A percentile compares a stretch with the other conserved stretches of the same genome.
phyloP scores from a whole-genome alignment of 2,113 vertebrate genomes.

The Aspiorhynchus laticeps region DNA sequence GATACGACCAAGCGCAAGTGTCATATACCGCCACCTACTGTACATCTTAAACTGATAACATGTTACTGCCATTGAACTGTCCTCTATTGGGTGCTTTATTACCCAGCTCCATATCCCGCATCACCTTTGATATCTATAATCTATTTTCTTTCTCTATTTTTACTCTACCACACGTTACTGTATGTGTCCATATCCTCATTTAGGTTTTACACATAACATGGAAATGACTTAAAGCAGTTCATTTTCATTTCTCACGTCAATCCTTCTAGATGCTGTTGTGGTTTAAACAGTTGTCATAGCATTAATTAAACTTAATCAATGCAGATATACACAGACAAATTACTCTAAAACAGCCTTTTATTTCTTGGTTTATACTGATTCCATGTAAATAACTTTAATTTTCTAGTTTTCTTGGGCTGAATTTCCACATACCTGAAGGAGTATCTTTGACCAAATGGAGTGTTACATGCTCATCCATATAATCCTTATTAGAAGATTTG shows the following conservation, averaged over 20 bases:
- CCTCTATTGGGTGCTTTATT: neutral
- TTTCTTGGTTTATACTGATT: neutral
- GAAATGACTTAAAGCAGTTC: neutral
- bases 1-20: neutral
- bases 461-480: neutral
- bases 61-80: neutral
- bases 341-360: neutral
- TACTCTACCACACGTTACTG: neutral
- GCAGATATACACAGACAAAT: neutral
- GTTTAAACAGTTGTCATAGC: neutral
- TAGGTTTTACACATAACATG: neutral
- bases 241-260: neutral
- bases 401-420: neutral
- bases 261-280: neutral
- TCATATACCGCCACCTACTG: neutral
- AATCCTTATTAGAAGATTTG: neutral
- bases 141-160: neutral
- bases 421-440: neutral
- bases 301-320: neutral
- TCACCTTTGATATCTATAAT: neutral
- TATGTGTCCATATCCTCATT: neutral
- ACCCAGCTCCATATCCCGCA: neutral
- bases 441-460: neutral
- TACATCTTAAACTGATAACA: neutral
- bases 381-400: neutral